Conservation (phyloP, 2,113 vertebrate species). For the Uria aalge region DNA sequence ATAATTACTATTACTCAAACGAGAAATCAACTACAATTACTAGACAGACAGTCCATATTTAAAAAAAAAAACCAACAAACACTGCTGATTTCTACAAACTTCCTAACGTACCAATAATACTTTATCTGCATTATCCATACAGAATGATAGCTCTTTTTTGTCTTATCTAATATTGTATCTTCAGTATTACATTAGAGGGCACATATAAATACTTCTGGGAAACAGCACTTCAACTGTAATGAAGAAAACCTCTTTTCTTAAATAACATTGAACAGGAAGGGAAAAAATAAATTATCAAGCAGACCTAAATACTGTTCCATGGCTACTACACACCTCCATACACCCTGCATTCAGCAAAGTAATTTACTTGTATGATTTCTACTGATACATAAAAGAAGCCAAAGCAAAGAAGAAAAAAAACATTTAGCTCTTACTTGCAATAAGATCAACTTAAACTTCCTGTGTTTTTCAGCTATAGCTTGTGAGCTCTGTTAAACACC, state of each 20-base stretch:
- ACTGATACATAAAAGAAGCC: not conserved
- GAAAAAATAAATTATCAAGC: not conserved
- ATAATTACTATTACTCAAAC: not conserved
- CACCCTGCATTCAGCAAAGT: not conserved
- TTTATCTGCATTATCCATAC: not conserved
- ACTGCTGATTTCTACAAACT: not conserved
- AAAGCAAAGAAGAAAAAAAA: not conserved
- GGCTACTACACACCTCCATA: not conserved
- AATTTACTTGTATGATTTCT: not conserved
- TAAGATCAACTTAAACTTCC: not conserved
- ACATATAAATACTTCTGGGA: conserved; percentile 21
- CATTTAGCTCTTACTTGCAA: not conserved
- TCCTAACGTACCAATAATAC: not conserved
- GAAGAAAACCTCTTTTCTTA: conserved; percentile 1
- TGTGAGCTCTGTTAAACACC: not conserved
- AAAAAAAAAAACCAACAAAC: not conserved
- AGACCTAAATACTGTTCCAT: not conserved
- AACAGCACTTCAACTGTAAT: not conserved
- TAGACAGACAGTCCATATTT: not conserved
- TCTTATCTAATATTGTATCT: not conserved
- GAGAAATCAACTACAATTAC: not conserved
- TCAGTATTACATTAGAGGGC: conserved; percentile 15
- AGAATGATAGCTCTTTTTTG: not conserved
- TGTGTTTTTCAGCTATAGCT: not conserved
- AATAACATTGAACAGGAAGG: not conserved